phyloP scores from a whole-genome alignment of 2,888 invertebrate species.

The Tinea pellionella region DNA sequence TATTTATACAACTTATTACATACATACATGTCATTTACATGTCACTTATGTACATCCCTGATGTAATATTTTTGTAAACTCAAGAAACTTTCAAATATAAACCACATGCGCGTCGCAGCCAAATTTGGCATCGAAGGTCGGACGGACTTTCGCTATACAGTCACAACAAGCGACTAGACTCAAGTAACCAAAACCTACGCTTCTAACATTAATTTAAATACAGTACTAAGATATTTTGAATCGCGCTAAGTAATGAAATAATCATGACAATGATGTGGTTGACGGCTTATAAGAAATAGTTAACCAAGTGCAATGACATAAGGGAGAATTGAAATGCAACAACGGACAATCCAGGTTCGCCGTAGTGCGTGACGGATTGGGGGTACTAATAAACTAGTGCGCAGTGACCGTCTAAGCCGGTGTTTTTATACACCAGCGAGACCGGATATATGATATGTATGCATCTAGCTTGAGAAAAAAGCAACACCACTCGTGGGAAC shows the following conservation, averaged over 20 bases:
- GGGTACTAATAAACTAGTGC: slow-evolving; percentile 20
- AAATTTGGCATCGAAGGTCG: slow-evolving; percentile 63
- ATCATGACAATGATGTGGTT: not conserved
- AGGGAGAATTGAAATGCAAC: not conserved
- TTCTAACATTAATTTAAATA: not conserved
- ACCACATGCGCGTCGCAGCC: slow-evolving; percentile 35
- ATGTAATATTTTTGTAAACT: slow-evolving; percentile 1
- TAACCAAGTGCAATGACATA: not conserved
- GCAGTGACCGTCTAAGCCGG: slow-evolving; percentile 14
- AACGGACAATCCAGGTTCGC: not conserved
- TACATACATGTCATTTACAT: no score
- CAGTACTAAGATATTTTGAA: not conserved
- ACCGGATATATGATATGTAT: slow-evolving; percentile 18
- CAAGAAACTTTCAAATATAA: slow-evolving; percentile 12
- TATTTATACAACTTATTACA: no score
- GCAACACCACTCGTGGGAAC: slow-evolving; percentile 25
- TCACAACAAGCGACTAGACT: not conserved
- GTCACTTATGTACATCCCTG: not conserved
- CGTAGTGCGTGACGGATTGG: slow-evolving; percentile 22
- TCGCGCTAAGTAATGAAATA: not conserved
- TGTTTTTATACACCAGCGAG: slow-evolving; percentile 19
- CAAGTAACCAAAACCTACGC: not conserved
- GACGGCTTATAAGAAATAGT: not conserved
- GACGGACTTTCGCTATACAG: slow-evolving; percentile 57
- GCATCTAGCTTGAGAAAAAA: slow-evolving; percentile 17